Evolutionary conservation across 2,113 vertebrate species (phyloP).

Genomic region (Empidonax alnorum): DNA sequence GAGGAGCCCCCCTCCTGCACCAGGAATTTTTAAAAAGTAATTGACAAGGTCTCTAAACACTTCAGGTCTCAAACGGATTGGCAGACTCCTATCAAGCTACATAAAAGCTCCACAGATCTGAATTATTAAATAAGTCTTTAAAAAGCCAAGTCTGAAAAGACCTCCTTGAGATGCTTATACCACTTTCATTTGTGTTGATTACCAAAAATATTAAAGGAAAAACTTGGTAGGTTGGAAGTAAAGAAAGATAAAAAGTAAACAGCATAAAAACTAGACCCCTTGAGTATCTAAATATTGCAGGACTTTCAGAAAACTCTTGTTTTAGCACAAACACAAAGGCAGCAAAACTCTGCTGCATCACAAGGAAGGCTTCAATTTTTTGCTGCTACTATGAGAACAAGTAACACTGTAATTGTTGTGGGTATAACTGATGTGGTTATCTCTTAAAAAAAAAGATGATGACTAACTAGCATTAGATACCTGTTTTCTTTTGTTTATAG

Average conservation of each 20-base stretch:
- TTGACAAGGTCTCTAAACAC: neutral
- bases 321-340: neutral
- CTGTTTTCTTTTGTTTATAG: neutral
- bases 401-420: neutral
- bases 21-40: neutral
- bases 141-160: neutral
- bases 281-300: neutral
- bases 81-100: neutral
- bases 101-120: neutral
- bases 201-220: neutral
- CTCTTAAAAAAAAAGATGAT: neutral
- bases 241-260: neutral
- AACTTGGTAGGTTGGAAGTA: neutral
- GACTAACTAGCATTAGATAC: neutral
- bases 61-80: neutral
- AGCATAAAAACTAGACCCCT: neutral
- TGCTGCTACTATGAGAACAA: neutral
- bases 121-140: slow-evolving; percentile 30
- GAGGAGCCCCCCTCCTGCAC: rapidly evolving
- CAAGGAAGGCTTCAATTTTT: neutral
- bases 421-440: neutral
- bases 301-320: neutral
- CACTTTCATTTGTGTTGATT: neutral
- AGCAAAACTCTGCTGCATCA: neutral
- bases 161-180: neutral